Evolutionary conservation across 37 sponge, comb jelly and placozoan species (phyloP), one percentile per base, ranked within the genome.

Genomic region (Aphrocallistes beatrix): DNA sequence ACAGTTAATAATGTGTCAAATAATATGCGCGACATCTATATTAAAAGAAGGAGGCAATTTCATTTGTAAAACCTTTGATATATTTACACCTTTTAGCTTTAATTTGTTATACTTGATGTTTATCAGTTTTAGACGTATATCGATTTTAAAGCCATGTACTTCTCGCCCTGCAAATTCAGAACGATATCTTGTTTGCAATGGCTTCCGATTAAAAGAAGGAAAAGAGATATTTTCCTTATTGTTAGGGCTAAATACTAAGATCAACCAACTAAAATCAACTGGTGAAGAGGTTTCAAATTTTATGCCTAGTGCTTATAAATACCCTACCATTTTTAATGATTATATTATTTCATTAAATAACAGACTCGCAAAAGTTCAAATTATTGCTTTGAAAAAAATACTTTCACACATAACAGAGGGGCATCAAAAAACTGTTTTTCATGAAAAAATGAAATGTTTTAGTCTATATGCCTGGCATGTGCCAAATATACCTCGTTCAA

Each of bases 101-200:
- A 94, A 96, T 21, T 81, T 95, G n/a, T 82, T 95, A 38, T 95
- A 98, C 82, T 87, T 98, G 37, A 85, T 98, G 39, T 92, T 92
- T 51, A 90, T 93, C 40, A 88, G 88, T 45, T 98, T 98, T 86
- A 84, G 88, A 34, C 82, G 86, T 34, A 88, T 98, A 0, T 88
- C 91, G 40, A 23, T 98, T 32, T 85, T 93, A 83, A 98, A 98
- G 37, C 99, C 99, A 16, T 90, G 93, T n/a, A 98, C 98, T 32
- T 93, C 94, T 50, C 82, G 98, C 37, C 98, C 98, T 36, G 98
- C 98, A 21, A 97, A 97, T 81, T 97, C 98, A 23, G 95, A 97
- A 75, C 93, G 98, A 93, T 95, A 50, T 51, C 51, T 83, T 36
- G 51, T 81, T 81, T 38, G 39, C 23, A 75, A 36, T 37, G 81